These are phyloP conservation scores for Podarcis cretensis DNA, from an alignment of 2,113 vertebrate genomes.

Conservation along the genomic window DNA sequence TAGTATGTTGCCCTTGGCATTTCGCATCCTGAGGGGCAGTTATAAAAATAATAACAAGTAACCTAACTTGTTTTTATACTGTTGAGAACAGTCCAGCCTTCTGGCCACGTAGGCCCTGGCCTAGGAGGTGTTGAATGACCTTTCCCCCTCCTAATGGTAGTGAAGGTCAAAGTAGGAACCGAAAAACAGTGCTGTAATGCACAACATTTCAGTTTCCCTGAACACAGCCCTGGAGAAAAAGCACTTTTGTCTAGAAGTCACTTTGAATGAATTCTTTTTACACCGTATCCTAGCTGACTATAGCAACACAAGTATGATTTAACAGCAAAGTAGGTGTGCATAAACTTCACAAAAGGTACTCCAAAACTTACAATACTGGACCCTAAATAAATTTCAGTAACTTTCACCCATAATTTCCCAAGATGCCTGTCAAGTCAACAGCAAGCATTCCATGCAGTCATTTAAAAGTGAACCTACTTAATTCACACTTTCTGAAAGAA, in stretches of 20 bases:
- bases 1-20: constrained; percentile 37
- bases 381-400: background rate
- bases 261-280: background rate
- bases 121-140: constrained; percentile 4
- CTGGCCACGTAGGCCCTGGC: background rate
- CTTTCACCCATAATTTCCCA: background rate
- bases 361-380: background rate
- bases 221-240: background rate
- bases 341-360: constrained; percentile 8
- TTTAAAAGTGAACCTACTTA: too few species aligned
- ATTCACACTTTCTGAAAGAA: too few species aligned
- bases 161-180: background rate
- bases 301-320: background rate
- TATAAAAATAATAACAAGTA: constrained; percentile 30
- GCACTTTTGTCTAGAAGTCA: background rate
- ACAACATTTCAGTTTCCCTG: background rate
- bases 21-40: constrained; percentile 39
- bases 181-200: background rate
- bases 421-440: background rate
- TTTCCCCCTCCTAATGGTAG: background rate
- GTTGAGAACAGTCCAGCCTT: constrained; percentile 26
- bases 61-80: constrained; percentile 25
- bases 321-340: background rate
- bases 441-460: background rate
- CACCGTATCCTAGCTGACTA: background rate